A percentile compares a stretch with the other conserved stretches of the same genome.
phyloP scores from a whole-genome alignment of 2,888 invertebrate genomes.

The Aporophyla nigra region DNA sequence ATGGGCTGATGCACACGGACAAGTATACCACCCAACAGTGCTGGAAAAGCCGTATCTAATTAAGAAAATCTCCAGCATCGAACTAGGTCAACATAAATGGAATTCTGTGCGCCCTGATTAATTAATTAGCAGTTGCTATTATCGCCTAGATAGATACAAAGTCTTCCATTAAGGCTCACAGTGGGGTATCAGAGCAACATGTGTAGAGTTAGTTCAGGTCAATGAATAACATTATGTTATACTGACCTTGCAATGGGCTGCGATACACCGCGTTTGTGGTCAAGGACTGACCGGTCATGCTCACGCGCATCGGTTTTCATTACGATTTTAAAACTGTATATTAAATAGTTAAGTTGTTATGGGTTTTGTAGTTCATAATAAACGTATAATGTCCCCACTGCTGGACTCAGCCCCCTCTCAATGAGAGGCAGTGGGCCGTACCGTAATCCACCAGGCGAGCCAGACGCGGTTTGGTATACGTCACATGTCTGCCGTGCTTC shows the following conservation, averaged over 20 bases:
- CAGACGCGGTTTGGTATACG: too few species aligned
- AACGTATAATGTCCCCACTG: too few species aligned
- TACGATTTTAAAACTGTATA: background rate
- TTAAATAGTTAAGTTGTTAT: background rate
- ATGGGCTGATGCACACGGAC: too few species aligned
- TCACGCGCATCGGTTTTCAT: conserved; percentile 26
- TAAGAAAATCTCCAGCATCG: conserved; percentile 2
- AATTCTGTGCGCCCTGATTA: conserved; percentile 25
- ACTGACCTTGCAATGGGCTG: conserved; percentile 42
- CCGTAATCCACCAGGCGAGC: too few species aligned
- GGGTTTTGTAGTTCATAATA: background rate
- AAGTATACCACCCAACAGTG: background rate
- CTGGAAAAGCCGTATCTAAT: conserved; percentile 5
- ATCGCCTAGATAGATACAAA: conserved; percentile 7
- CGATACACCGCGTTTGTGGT: conserved; percentile 34
- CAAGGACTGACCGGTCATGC: conserved; percentile 39
- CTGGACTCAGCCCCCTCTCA: too few species aligned
- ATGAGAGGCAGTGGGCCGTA: too few species aligned
- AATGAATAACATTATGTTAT: conserved; percentile 27
- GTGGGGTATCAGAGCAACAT: conserved; percentile 12
- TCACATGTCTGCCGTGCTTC: too few species aligned
- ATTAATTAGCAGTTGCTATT: conserved; percentile 21
- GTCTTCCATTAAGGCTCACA: conserved; percentile 39
- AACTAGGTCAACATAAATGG: conserved; percentile 39
- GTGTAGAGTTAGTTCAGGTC: conserved; percentile 7